Evolutionary conservation across 2,113 vertebrate genomes (phyloP).

Genomic region (Tamias sibiricus): DNA sequence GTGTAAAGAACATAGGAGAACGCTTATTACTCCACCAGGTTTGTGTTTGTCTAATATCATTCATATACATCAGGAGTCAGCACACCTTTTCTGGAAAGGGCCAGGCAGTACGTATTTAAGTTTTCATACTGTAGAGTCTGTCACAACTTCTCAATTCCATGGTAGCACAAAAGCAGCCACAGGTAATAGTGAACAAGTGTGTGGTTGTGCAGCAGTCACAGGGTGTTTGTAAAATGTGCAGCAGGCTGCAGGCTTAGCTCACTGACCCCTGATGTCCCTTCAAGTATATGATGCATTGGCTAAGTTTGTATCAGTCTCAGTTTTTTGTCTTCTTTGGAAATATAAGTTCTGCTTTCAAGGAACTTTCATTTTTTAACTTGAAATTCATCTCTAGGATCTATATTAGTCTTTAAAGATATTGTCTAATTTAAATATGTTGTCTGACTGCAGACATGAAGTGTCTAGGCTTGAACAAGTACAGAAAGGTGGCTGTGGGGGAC

Average conservation of each 20-base stretch:
- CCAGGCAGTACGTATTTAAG: neutral
- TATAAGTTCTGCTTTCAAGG: neutral
- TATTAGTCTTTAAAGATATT: neutral
- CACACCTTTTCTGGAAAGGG: neutral
- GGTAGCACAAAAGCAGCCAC: neutral
- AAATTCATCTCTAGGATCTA: neutral
- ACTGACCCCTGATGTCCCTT: neutral
- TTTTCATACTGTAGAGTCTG: neutral
- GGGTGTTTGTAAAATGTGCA: neutral
- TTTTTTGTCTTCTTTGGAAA: neutral
- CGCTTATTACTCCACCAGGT: constrained; percentile 92
- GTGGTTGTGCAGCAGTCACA: no score
- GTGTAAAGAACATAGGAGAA: constrained; percentile 92
- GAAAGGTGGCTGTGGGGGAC: neutral
- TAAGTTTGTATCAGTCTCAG: neutral
- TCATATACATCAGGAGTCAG: neutral
- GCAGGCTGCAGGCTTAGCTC: rapidly evolving
- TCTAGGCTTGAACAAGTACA: neutral
- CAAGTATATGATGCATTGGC: neutral
- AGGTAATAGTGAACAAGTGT: neutral
- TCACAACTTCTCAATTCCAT: neutral
- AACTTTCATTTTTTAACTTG: neutral
- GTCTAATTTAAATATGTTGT: neutral
- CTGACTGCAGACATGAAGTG: neutral
- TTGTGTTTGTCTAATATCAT: constrained; percentile 59